phyloP scores from a whole-genome alignment of 2,888 invertebrate species.

The Oligia fasciuncula region DNA sequence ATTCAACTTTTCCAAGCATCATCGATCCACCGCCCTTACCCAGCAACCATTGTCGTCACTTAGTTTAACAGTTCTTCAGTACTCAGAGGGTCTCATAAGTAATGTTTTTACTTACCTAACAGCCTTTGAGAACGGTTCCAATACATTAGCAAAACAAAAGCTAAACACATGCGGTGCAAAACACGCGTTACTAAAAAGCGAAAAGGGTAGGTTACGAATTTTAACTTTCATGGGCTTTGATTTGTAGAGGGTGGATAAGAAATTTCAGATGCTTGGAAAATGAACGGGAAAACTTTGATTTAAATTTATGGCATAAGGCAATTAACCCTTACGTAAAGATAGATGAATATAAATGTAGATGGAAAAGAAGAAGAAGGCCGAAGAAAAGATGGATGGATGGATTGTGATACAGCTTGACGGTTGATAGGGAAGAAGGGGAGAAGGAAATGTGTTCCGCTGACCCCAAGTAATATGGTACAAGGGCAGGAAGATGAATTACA shows the following conservation, averaged over 20 bases:
- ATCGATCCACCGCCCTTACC: neutral
- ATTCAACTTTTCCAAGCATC: neutral
- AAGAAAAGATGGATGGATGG: too few relatives aligned
- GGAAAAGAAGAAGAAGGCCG: neutral
- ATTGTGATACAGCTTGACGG: too few relatives aligned
- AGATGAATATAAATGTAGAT: neutral
- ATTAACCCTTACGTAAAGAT: neutral
- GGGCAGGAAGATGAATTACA: neutral
- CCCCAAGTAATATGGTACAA: too few relatives aligned
- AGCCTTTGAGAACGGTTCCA: conserved; percentile 39
- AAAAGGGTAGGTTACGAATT: conserved; percentile 65
- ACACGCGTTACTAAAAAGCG: conserved; percentile 64
- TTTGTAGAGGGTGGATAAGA: conserved; percentile 46
- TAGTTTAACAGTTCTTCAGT: neutral
- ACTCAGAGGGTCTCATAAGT: neutral
- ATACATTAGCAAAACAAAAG: conserved; percentile 64
- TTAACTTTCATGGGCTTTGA: conserved; percentile 58
- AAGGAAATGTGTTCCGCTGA: too few relatives aligned
- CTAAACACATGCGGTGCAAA: conserved; percentile 56
- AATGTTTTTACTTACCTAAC: conserved; percentile 19
- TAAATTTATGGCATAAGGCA: neutral
- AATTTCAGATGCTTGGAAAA: neutral
- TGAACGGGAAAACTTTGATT: neutral
- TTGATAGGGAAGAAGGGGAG: too few relatives aligned
- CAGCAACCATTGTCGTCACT: neutral